Base-by-base conservation (phyloP, 2,888 invertebrate genomes). In the Byasa hedistus region DNA sequence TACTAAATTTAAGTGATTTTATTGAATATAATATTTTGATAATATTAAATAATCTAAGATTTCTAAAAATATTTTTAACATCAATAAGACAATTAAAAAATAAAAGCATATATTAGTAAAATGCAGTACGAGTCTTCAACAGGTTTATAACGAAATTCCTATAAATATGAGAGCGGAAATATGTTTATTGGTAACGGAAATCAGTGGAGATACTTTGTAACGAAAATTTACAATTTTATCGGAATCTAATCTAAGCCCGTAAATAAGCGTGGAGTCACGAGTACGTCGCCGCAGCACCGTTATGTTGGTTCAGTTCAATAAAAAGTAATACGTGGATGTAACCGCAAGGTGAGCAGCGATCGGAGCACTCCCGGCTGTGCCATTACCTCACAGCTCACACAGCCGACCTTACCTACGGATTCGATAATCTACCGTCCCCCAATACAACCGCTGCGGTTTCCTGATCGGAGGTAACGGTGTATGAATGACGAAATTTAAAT, bases 381-480 rank as follows among this genome's bases (percentile, higher is more conserved):
- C 48, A 56, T 61, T 67, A 67, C 51, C 60, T 63, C 62, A 62
- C 39, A 54, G 52, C 58, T 59, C 58, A 56, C 63, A 7, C 10
- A 1, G 10, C 32, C 32, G 10, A 27, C 32, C 63, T 63, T 57
- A 17, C 22, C 48, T 48, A 67, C 68, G 39, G 72, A 81, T 83
- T 83, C 83, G 86, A 87, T 87, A 84, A 87, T 84, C 81, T 77
- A 75, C 79, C 82, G 87, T 84, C 82, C 77, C 76, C 80, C 81
- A 80, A 84, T 86, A 79, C 80, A 73, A 77, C 76, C 75, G 79
- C 82, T 82, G 83, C 82, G 82, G 84, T 81, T 78, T 80, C 78
- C 76, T 80, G 83, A 86, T 85, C 83, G 77, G 72, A 75, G 62
- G 71, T 86, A 88, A 89, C 87, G 88, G 88, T 63, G 55, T 24